Percentiles rank a stretch among this genome's conserved stretches.
phyloP scores from a whole-genome alignment of 2,888 invertebrate species.

The Graphium colonna region DNA sequence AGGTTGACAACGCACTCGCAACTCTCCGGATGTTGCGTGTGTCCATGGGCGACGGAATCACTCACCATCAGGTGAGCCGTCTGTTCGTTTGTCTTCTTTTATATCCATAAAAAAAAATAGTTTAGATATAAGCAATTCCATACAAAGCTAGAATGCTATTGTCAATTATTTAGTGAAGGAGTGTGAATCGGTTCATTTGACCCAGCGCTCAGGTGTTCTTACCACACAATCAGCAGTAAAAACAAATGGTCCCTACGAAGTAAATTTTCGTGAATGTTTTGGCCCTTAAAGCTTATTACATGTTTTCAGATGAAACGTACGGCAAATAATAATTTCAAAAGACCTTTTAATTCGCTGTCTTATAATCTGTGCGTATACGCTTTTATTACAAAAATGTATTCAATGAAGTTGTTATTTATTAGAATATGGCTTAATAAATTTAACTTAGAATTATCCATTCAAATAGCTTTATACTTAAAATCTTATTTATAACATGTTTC shows the following conservation, averaged over 20 bases:
- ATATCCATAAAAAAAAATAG: too few species aligned
- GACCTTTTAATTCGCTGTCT: neutral
- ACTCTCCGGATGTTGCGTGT: too few species aligned
- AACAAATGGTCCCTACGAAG: conserved; percentile 54
- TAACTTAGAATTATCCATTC: too few species aligned
- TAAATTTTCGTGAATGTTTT: conserved; percentile 50
- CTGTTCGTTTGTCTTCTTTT: too few species aligned
- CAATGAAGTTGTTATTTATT: too few species aligned
- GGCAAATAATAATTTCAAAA: neutral
- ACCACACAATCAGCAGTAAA: conserved; percentile 72
- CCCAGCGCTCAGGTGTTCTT: conserved; percentile 58
- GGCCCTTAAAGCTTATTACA: conserved; percentile 35
- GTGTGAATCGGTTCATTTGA: conserved; percentile 30
- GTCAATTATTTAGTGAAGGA: conserved; percentile 20
- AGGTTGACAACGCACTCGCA: too few species aligned
- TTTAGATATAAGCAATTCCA: neutral
- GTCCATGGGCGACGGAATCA: too few species aligned
- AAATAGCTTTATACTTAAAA: neutral
- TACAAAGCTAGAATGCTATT: neutral
- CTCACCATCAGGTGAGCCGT: too few species aligned
- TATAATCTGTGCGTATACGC: neutral
- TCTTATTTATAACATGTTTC: neutral
- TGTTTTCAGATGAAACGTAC: conserved; percentile 7
- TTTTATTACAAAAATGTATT: too few species aligned
- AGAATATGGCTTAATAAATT: too few species aligned